These are phyloP conservation scores for Popillia japonica DNA, from an alignment of 1,140 invertebrate species.

Conservation along the genomic window DNA sequence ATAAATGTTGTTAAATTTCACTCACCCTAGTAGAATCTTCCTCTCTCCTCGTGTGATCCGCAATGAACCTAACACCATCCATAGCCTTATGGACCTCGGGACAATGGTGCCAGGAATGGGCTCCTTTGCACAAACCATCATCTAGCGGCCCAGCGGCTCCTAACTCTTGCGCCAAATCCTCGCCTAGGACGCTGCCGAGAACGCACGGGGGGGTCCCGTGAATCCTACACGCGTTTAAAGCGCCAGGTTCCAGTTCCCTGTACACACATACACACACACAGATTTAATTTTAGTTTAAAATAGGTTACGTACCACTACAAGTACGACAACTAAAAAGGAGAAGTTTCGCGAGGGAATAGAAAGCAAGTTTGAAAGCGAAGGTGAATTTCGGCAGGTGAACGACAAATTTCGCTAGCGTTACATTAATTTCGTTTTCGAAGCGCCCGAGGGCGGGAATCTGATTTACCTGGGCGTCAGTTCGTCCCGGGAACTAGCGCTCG, in stretches of 20 bases:
- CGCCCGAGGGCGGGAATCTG: neutral
- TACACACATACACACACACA: neutral
- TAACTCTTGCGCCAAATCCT: conserved; percentile 49
- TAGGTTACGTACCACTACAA: too few relatives aligned
- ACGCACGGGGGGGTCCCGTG: conserved; percentile 66
- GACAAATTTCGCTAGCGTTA: neutral
- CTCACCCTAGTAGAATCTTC: conserved; percentile 91
- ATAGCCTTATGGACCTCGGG: conserved; percentile 89
- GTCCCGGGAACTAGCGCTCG: conserved; percentile 66
- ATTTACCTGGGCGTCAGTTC: conserved; percentile 65
- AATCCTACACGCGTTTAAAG: conserved; percentile 68
- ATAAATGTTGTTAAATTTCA: too few relatives aligned
- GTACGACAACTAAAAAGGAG: neutral
- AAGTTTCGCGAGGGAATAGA: neutral
- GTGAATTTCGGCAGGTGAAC: neutral
- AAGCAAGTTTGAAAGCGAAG: neutral
- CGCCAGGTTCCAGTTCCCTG: conserved; percentile 67
- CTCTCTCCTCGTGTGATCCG: conserved; percentile 91
- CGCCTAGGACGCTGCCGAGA: conserved; percentile 48
- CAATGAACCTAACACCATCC: conserved; percentile 92
- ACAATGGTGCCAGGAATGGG: conserved; percentile 80
- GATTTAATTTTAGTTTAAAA: too few relatives aligned
- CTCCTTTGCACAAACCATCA: conserved; percentile 52
- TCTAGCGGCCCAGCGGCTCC: conserved; percentile 44
- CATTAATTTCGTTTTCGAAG: neutral